Evolutionary conservation across 2,888 invertebrate genomes (phyloP).

Genomic region (Dorcus parallelipipedus): DNA sequence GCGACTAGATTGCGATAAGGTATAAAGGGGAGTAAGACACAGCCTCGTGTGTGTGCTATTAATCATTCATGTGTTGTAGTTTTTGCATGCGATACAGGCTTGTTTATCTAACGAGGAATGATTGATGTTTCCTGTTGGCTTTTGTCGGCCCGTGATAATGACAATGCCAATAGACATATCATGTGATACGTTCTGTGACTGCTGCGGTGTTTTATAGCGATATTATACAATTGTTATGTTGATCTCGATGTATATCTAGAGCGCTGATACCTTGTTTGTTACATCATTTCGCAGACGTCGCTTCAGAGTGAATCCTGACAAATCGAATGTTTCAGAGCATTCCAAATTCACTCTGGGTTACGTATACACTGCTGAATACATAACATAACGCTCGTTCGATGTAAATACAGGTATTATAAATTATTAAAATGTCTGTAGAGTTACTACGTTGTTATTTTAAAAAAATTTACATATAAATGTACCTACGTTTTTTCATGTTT

Average conservation of each 20-base stretch:
- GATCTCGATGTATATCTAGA: not conserved
- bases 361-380: too few relatives aligned
- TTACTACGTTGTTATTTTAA: too few relatives aligned
- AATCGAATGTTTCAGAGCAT: too few relatives aligned
- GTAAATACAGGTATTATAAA: too few relatives aligned
- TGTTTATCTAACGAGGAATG: slow-evolving; percentile 8
- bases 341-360: too few relatives aligned
- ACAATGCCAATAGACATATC: slow-evolving; percentile 25
- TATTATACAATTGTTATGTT: slow-evolving; percentile 3
- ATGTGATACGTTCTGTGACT: slow-evolving; percentile 8
- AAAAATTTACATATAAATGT: too few relatives aligned
- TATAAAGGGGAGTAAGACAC: not conserved
- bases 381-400: too few relatives aligned
- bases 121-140: slow-evolving; percentile 26
- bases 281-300: too few relatives aligned
- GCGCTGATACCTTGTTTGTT: not conserved
- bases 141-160: slow-evolving; percentile 23
- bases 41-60: not conserved
- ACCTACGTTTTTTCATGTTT: too few relatives aligned
- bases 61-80: not conserved
- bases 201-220: slow-evolving; percentile 3
- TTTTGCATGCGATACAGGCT: slow-evolving; percentile 2
- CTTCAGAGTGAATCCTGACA: too few relatives aligned
- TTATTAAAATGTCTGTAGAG: too few relatives aligned
- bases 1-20: not conserved